Evolutionary conservation across 2,888 invertebrate genomes (phyloP).

Genomic region (Cynaeus angustus): DNA sequence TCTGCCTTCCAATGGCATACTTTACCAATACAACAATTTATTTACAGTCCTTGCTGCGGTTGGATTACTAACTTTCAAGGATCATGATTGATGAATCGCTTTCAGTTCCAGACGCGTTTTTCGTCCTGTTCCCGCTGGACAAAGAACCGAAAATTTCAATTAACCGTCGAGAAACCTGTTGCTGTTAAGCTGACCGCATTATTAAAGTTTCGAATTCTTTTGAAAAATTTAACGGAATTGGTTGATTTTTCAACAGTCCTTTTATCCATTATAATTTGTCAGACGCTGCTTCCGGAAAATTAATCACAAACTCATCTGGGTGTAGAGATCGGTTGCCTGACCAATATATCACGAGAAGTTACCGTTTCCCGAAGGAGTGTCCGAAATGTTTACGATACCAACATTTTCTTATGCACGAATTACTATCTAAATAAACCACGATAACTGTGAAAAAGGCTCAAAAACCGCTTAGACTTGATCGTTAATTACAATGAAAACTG

Average conservation of each 20-base stretch:
- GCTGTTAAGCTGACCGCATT: slow-evolving; percentile 20
- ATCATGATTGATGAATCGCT: slow-evolving; percentile 16
- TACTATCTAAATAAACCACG: too few species aligned
- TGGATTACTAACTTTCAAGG: slow-evolving; percentile 10
- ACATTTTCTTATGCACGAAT: slow-evolving; percentile 28
- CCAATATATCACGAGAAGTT: slow-evolving; percentile 39
- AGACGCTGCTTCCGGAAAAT: slow-evolving; percentile 17
- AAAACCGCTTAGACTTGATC: neutral
- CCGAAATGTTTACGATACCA: slow-evolving; percentile 27
- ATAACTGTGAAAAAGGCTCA: too few species aligned
- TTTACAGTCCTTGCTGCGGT: slow-evolving; percentile 9
- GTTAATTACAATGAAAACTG: slow-evolving; percentile 6
- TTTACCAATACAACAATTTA: slow-evolving; percentile 24
- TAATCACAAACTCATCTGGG: slow-evolving; percentile 33
- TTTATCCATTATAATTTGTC: slow-evolving; percentile 21
- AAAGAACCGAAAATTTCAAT: slow-evolving; percentile 17
- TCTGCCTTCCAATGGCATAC: slow-evolving; percentile 13
- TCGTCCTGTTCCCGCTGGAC: slow-evolving; percentile 1
- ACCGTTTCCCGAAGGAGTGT: slow-evolving; percentile 24
- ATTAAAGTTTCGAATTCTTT: slow-evolving; percentile 14
- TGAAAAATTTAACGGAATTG: slow-evolving; percentile 7
- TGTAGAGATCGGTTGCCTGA: slow-evolving; percentile 40
- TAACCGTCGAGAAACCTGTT: slow-evolving; percentile 25
- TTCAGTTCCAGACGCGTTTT: slow-evolving; percentile 17
- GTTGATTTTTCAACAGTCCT: slow-evolving; percentile 9